Conservation (phyloP, 2,888 invertebrate species). For the Archips xylosteana region DNA sequence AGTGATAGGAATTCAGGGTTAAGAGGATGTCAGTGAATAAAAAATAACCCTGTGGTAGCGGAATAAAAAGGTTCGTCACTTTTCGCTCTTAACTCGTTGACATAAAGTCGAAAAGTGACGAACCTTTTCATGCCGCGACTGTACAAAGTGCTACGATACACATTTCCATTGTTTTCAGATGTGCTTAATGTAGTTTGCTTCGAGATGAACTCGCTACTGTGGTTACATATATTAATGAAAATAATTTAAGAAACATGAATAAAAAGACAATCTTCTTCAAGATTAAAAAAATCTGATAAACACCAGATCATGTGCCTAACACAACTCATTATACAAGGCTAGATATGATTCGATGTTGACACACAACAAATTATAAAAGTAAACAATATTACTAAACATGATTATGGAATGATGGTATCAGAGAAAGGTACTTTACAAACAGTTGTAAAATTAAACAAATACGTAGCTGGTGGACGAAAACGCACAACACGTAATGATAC, state of each 20-base stretch:
- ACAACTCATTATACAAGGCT: background rate
- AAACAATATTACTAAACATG: background rate
- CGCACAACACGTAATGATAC: background rate
- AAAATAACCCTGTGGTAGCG: no score
- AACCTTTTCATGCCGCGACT: no score
- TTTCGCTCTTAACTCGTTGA: no score
- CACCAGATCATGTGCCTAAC: background rate
- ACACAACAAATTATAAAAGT: background rate
- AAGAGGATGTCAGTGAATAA: no score
- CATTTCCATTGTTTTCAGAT: background rate
- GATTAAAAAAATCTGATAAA: background rate
- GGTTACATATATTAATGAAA: background rate
- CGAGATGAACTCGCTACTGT: background rate
- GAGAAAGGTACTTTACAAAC: background rate
- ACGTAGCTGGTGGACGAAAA: background rate
- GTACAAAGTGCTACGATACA: background rate
- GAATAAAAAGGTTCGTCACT: no score
- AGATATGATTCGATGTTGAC: conserved; percentile 6
- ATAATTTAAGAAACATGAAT: background rate
- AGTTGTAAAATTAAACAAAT: background rate
- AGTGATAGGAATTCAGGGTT: no score
- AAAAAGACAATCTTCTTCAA: background rate
- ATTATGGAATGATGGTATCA: background rate
- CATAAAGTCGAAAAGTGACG: no score
- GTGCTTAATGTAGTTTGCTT: background rate